phyloP scores from a whole-genome alignment of 2,113 vertebrate species.

The Electrona antarctica region DNA sequence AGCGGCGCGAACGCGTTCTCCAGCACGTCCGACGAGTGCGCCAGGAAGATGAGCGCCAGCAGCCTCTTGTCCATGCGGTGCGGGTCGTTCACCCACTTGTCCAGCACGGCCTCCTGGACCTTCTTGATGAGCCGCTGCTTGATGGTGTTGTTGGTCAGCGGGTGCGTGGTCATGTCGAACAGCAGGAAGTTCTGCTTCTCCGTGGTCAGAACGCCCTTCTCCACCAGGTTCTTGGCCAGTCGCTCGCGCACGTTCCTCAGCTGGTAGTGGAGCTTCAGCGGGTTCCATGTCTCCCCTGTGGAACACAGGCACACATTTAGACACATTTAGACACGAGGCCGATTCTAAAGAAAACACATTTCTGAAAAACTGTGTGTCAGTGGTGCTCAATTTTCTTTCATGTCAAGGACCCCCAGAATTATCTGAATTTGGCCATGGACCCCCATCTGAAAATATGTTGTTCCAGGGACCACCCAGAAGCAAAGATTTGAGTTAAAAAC shows the following conservation, averaged over 20 bases:
- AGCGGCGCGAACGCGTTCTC: conserved; percentile 96
- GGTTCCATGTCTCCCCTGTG: conserved; percentile 95
- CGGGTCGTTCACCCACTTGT: conserved; percentile 95
- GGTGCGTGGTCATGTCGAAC: conserved; percentile 97
- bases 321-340: too few relatives aligned
- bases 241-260: conserved; percentile 93
- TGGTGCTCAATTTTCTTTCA: too few relatives aligned
- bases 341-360: too few relatives aligned
- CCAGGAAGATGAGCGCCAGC: conserved; percentile 92
- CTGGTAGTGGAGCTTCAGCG: conserved; percentile 95
- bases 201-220: conserved; percentile 95
- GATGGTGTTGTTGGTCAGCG: conserved; percentile 94
- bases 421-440: too few relatives aligned
- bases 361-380: too few relatives aligned
- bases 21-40: conserved; percentile 92
- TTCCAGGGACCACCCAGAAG: too few relatives aligned
- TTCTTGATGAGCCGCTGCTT: conserved; percentile 96
- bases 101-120: conserved; percentile 92
- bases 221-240: conserved; percentile 95
- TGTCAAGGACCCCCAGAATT: too few relatives aligned
- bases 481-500: too few relatives aligned
- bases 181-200: conserved; percentile 99
- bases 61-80: conserved; percentile 95
- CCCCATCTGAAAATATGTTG: too few relatives aligned
- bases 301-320: conserved; percentile 18